These are phyloP conservation scores for Poeciliopsis occidentalis DNA, from an alignment of 2,113 vertebrate genomes.

Conservation along the genomic window DNA sequence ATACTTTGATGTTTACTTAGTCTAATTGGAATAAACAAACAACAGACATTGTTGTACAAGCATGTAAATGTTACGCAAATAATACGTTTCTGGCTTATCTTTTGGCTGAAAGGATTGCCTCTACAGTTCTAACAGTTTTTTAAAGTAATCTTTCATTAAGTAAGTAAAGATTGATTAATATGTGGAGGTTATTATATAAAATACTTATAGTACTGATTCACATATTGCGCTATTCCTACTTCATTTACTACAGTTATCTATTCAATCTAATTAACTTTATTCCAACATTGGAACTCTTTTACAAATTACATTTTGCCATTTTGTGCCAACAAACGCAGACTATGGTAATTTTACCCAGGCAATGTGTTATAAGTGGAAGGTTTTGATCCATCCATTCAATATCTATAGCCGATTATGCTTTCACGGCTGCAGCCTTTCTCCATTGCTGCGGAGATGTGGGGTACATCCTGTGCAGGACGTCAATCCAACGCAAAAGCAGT, in stretches of 20 bases:
- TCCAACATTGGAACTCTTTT: no score
- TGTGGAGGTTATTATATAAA: background rate
- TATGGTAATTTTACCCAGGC: no score
- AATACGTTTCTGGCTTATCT: slow-evolving; percentile 11
- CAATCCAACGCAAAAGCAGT: no score
- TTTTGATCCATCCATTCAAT: no score
- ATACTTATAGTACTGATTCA: background rate
- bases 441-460: no score
- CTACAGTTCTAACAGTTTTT: slow-evolving; percentile 11
- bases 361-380: no score
- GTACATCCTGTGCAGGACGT: no score
- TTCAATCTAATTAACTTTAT: no score
- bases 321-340: no score
- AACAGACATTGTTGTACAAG: slow-evolving; percentile 11
- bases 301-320: no score
- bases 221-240: background rate
- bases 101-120: slow-evolving; percentile 38
- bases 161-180: background rate
- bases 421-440: no score
- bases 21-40: slow-evolving; percentile 3
- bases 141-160: background rate
- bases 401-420: no score
- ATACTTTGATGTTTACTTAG: slow-evolving; percentile 1
- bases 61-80: background rate
- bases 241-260: background rate